These are phyloP conservation scores for Trochalopteron elliotii DNA, from an alignment of 2,113 vertebrate species.

Conservation along the genomic window DNA sequence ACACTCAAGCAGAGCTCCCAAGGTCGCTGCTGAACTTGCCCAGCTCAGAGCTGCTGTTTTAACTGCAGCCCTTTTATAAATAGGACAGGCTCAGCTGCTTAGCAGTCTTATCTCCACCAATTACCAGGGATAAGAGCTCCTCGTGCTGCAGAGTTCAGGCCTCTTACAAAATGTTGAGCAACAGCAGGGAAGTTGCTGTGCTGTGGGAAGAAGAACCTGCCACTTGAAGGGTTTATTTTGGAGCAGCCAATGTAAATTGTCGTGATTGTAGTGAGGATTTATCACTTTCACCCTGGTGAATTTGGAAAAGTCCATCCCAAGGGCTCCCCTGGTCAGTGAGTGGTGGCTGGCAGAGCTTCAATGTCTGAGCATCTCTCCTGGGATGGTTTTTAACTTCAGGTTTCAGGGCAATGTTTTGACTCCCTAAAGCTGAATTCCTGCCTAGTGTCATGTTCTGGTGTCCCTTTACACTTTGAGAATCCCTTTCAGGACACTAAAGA, in stretches of 20 bases:
- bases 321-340: neutral
- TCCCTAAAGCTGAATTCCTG: neutral
- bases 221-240: neutral
- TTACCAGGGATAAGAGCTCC: constrained; percentile 41
- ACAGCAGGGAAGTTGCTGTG: neutral
- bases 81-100: constrained; percentile 51
- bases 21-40: constrained; percentile 2
- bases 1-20: neutral
- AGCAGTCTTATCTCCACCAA: constrained; percentile 10
- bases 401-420: neutral
- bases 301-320: neutral
- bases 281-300: neutral
- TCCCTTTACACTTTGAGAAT: neutral
- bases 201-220: neutral
- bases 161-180: neutral
- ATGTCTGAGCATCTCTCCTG: accelerated
- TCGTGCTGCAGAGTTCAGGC: neutral
- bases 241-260: neutral
- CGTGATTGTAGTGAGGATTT: neutral
- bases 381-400: neutral
- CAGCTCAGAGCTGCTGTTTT: constrained; percentile 2
- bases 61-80: constrained; percentile 48
- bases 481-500: neutral
- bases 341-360: neutral
- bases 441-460: neutral